Evolutionary conservation across 2,113 vertebrate genomes (phyloP).

Genomic region (Lophochroa leadbeateri): DNA sequence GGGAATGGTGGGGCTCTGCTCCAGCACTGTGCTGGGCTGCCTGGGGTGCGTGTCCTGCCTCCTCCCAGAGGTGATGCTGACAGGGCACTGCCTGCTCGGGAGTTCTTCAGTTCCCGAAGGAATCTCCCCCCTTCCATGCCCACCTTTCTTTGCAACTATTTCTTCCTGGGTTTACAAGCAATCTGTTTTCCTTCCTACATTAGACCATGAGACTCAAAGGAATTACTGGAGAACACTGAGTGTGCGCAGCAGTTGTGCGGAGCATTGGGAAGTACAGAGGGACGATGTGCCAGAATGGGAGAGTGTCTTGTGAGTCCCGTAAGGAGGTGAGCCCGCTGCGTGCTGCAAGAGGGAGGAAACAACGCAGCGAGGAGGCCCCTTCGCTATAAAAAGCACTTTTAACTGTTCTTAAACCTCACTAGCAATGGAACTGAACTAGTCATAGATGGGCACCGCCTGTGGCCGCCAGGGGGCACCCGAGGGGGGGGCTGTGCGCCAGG

Average conservation of each 20-base stretch:
- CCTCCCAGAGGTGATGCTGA: rapidly evolving
- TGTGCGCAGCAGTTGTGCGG: rapidly evolving
- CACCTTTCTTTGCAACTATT: not conserved
- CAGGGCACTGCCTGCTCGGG: not conserved
- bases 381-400: not conserved
- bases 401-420: not conserved
- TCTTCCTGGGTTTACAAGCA: not conserved
- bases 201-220: not conserved
- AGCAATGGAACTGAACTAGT: not conserved
- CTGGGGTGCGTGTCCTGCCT: not conserved
- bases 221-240: not conserved
- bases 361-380: not conserved
- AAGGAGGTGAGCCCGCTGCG: not conserved
- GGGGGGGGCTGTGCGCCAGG: too few species aligned
- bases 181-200: not conserved
- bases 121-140: not conserved
- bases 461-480: not conserved
- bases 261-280: not conserved
- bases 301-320: not conserved
- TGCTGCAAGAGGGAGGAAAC: not conserved
- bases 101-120: not conserved
- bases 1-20: not conserved
- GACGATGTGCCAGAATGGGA: not conserved
- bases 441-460: not conserved
- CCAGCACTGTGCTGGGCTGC: not conserved